Base-by-base conservation (phyloP, 30 jellyfish, hydroid and myxozoan species). In the Aurelia aurita complex sp. Pacific region DNA sequence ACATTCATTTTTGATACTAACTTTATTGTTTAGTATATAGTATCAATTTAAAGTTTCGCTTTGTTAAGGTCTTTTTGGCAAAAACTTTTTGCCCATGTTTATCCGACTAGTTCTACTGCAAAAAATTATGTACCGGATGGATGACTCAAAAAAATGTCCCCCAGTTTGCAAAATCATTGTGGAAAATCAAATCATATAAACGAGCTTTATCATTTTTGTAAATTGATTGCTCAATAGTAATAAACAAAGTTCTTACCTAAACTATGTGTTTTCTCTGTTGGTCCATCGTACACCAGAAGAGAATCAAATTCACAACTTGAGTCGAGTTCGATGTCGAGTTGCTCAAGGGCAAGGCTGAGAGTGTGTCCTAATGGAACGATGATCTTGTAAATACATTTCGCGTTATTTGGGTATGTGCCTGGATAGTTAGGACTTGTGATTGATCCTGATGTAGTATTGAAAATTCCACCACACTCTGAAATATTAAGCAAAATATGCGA, bases 381-480 rank as follows among this genome's bases (percentile, higher is more conserved):
- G 36, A 86, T 76, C 52, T 17, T 65, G 89, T 69, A 86, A 14
- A 51, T 80, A 43, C 95, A 86, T 36, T 76, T 59, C 1, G 89
- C 95, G 29, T 76, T 40, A 71, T 86, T 86, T 4, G 89, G 95
- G 61, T 86, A 86, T 5, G 73, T 42, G 65, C 95, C 89, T 5
- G 95, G 95, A 71, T 77, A 62, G 36, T 86, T 86, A 0, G 95
- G 89, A 61, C 95, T 86, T 10, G 95, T 64, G 14, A 86, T 64
- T 18, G 83, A 32, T 3, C 95, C 95, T 2, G 83, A 61, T 15
- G 95, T 86, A 8, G 89, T 35, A 57, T 86, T 86, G 68, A 64
- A 86, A 15, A 52, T 60, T 15, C 95, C 95, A 52, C 95, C 95
- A 63, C 95, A 86, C 51, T 52, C 95, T 86, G 61, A 10, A 19